Conservation (phyloP, 1,140 invertebrate genomes). For the Drepana arcuata region DNA sequence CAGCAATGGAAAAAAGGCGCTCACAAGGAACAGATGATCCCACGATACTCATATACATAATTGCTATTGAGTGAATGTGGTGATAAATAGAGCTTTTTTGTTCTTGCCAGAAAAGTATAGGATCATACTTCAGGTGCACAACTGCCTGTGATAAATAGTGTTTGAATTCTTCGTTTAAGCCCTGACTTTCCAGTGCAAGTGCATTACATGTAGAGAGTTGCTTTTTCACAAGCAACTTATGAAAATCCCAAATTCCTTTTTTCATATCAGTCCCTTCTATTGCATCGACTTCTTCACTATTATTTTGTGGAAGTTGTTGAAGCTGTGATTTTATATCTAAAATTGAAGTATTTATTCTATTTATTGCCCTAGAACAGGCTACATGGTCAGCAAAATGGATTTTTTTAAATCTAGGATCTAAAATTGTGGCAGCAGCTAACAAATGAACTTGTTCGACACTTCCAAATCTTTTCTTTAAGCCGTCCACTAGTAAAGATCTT, state of each 20-base stretch:
- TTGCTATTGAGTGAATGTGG: conserved; percentile 22
- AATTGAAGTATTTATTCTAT: too few species aligned
- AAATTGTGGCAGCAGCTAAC: conserved; percentile 38
- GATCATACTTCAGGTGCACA: conserved; percentile 23
- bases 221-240: conserved; percentile 31
- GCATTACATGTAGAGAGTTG: conserved; percentile 25
- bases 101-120: conserved; percentile 27
- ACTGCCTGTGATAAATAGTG: conserved; percentile 25
- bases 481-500: too few species aligned
- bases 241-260: conserved; percentile 27
- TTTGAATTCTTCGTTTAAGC: conserved; percentile 25
- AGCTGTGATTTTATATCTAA: too few species aligned
- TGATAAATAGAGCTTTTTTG: conserved; percentile 25
- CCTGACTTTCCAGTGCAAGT: conserved; percentile 21
- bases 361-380: too few species aligned
- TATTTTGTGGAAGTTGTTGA: too few species aligned
- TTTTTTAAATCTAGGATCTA: conserved; percentile 47
- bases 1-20: conserved; percentile 18
- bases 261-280: too few species aligned
- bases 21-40: conserved; percentile 30
- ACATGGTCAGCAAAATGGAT: conserved; percentile 25
- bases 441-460: conserved; percentile 29
- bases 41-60: conserved; percentile 24
- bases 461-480: conserved; percentile 30
- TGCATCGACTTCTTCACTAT: too few species aligned